Evolutionary conservation across 2,888 invertebrate genomes (phyloP), one percentile per base, ranked within the genome.

Genomic region (Epinotia demarniana): DNA sequence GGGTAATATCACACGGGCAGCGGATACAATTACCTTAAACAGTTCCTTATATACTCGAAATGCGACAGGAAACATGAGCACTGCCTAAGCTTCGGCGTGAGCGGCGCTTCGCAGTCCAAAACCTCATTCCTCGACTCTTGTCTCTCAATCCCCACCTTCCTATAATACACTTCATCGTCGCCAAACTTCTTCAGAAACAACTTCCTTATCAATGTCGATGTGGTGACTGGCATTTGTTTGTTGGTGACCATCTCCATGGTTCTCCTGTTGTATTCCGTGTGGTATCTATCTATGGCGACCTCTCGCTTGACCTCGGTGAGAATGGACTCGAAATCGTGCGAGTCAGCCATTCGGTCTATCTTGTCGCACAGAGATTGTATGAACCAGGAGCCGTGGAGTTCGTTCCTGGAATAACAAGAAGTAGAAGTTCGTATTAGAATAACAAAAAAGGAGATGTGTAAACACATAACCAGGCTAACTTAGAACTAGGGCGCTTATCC

Each of bases 351-450:
- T 19, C 83, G 72, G 6, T 86, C 80, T 27, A 93, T 90, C 77
- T 90, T 89, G 11, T 79, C 80, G 79, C 92, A 93, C 0, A 93
- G 80, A 0, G 89, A 84, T 70, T 92, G 93, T 13, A 93, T 89
- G 77, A 92, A 89, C 93, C 92, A 93, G 2, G 91, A 86, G 8
- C 92, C 92, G 57, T 81, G n/a, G 1, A 82, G 43, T 72, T 85
- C 84, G 69, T 88, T 82, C 76, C 91, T 91, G 70, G n/a, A 75
- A 74, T 13, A 46, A 27, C 12, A 58, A 13, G 27, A 16, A 39
- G 12, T 13, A 13, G 13, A 16, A 3, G 13, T 13, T 1, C 4
- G 4, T 49, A 49, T 49, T 49, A 49, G 13, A 46, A 13, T 49
- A 13, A 4, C 13, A 49, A 49, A 49, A 3, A 49, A 46, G 13